phyloP scores from a whole-genome alignment of 2,113 vertebrate species.

The Cyanoramphus novaezelandiae region DNA sequence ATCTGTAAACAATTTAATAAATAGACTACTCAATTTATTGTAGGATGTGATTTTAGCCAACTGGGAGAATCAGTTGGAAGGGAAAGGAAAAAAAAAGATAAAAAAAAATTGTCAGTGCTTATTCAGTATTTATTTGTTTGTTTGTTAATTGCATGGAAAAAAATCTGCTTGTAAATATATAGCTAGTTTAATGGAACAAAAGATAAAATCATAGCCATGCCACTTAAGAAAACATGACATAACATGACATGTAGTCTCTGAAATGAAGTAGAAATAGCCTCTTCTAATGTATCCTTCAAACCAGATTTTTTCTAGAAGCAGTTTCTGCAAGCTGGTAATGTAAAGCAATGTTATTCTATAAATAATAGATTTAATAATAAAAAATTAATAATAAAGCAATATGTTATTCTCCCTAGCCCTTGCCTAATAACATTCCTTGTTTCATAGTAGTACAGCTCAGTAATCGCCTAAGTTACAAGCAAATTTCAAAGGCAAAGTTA shows the following conservation, averaged over 20 bases:
- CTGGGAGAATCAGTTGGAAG: background rate
- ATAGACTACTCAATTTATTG: background rate
- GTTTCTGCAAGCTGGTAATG: background rate
- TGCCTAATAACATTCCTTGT: background rate
- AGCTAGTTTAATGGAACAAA: background rate
- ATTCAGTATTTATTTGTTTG: background rate
- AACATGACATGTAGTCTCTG: background rate
- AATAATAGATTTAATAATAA: too few relatives aligned
- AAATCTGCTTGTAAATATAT: background rate
- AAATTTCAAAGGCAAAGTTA: background rate
- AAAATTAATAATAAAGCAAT: too few relatives aligned
- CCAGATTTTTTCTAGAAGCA: background rate
- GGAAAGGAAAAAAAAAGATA: accelerated
- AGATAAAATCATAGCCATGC: background rate
- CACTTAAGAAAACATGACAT: background rate
- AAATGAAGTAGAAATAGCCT: background rate
- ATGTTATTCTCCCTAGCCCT: background rate
- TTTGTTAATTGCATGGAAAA: background rate
- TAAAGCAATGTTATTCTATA: background rate
- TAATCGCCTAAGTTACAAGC: background rate
- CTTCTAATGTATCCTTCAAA: background rate
- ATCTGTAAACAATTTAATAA: slow-evolving; percentile 17
- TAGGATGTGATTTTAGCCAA: background rate
- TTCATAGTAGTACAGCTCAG: background rate
- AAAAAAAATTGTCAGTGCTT: accelerated